phyloP scores from a whole-genome alignment of 30 jellyfish, hydroid and myxozoan genomes.

The Aurelia aurita complex sp. Pacific region DNA sequence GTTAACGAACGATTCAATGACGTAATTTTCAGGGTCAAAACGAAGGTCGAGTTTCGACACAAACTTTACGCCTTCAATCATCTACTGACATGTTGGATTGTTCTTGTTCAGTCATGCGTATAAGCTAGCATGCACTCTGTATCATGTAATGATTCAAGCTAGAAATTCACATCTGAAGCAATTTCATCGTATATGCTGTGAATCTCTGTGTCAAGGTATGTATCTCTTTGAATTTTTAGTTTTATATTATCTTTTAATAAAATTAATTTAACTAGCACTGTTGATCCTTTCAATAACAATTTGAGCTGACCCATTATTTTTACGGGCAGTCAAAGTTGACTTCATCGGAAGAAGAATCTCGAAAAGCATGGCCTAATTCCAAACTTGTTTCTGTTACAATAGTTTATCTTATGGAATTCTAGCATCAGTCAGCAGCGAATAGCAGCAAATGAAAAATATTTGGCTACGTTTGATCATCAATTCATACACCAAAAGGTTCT shows the following conservation, averaged over 20 bases:
- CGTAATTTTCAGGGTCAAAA: constrained; percentile 21
- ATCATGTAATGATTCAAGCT: constrained; percentile 35
- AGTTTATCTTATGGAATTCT: too few species aligned
- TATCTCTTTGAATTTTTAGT: background rate
- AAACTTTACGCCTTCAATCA: constrained; percentile 4
- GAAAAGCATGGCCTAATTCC: too few species aligned
- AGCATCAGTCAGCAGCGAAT: too few species aligned
- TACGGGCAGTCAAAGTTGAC: too few species aligned
- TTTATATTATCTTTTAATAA: background rate
- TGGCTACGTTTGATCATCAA: too few species aligned
- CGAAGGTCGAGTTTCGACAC: background rate
- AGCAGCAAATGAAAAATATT: too few species aligned
- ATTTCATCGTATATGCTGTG: constrained; percentile 5
- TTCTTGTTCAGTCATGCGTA: constrained; percentile 33
- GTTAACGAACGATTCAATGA: background rate
- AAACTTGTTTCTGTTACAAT: too few species aligned
- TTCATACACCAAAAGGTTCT: too few species aligned
- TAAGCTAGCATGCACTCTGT: constrained; percentile 25
- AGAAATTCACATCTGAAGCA: constrained; percentile 1
- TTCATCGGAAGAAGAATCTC: too few species aligned
- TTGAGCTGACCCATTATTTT: too few species aligned
- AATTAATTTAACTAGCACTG: background rate
- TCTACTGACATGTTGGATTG: constrained; percentile 44
- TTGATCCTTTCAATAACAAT: background rate
- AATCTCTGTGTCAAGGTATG: constrained; percentile 16